These are phyloP conservation scores for Falco berigora DNA, from an alignment of 2,797 vertebrate species.

Conservation along the genomic window DNA sequence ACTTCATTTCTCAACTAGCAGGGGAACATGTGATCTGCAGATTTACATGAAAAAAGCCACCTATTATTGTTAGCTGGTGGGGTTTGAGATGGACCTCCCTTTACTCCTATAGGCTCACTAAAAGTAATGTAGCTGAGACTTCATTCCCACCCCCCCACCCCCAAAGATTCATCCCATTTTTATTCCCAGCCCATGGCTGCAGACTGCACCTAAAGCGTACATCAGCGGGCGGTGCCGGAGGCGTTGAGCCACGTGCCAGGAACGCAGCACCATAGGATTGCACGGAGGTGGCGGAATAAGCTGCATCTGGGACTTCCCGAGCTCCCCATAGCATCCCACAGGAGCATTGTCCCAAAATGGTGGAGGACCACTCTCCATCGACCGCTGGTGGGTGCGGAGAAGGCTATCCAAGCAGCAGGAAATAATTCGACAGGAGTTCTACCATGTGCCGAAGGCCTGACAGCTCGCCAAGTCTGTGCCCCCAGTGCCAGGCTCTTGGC, in stretches of 20 bases:
- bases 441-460: not conserved
- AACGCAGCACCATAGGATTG: not conserved
- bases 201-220: not conserved
- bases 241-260: not conserved
- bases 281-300: not conserved
- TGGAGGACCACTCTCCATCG: not conserved
- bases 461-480: rapidly evolving
- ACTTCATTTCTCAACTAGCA: not conserved
- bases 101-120: not conserved
- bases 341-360: not conserved
- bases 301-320: not conserved
- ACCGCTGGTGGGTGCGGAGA: not conserved
- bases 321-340: not conserved
- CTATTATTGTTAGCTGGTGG: not conserved
- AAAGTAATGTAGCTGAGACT: not conserved
- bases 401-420: not conserved
- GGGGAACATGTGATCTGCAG: not conserved
- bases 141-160: rapidly evolving
- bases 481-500: not conserved
- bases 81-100: not conserved
- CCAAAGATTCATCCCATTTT: not conserved
- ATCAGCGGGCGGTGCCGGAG: not conserved
- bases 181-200: not conserved
- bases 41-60: not conserved
- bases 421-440: not conserved